Conservation (phyloP, 1,140 invertebrate species). For the honey bee (Apis mellifera) region DNA sequence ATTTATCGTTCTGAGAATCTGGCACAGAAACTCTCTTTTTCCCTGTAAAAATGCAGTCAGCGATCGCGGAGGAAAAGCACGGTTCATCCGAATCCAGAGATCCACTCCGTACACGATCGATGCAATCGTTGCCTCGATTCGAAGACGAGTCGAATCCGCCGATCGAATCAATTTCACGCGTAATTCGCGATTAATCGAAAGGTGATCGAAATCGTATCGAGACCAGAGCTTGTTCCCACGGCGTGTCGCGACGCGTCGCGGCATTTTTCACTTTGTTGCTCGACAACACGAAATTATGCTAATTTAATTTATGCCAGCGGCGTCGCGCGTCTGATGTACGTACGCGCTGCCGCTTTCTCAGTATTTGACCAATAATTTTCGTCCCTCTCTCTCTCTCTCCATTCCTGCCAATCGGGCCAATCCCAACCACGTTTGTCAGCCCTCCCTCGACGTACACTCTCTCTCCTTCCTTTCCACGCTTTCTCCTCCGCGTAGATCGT, state of each 20-base stretch:
- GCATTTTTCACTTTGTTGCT: slow-evolving; percentile 68
- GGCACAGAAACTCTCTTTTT: no score
- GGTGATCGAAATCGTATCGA: slow-evolving; percentile 5
- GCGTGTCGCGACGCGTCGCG: slow-evolving; percentile 64
- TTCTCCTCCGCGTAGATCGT: slow-evolving; percentile 27
- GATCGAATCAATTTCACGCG: neutral
- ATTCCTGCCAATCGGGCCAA: neutral
- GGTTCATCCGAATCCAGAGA: no score
- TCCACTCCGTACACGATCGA: no score
- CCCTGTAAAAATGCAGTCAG: no score
- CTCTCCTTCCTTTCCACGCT: slow-evolving; percentile 24
- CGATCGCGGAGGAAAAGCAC: no score
- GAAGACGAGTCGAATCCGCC: no score
- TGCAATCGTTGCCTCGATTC: no score
- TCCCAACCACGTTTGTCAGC: no score
- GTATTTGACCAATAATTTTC: slow-evolving; percentile 40
- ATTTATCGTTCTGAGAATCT: no score
- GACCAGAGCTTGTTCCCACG: slow-evolving; percentile 59
- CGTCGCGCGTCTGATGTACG: slow-evolving; percentile 49
- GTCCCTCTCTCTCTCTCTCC: neutral
- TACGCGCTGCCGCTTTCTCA: slow-evolving; percentile 12
- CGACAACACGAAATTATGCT: slow-evolving; percentile 68
- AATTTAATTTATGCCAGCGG: slow-evolving; percentile 75
- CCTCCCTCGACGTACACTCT: neutral
- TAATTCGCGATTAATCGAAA: slow-evolving; percentile 20